phyloP scores from a whole-genome alignment of 2,888 invertebrate genomes.

The Disparrhopalites patrizii region DNA sequence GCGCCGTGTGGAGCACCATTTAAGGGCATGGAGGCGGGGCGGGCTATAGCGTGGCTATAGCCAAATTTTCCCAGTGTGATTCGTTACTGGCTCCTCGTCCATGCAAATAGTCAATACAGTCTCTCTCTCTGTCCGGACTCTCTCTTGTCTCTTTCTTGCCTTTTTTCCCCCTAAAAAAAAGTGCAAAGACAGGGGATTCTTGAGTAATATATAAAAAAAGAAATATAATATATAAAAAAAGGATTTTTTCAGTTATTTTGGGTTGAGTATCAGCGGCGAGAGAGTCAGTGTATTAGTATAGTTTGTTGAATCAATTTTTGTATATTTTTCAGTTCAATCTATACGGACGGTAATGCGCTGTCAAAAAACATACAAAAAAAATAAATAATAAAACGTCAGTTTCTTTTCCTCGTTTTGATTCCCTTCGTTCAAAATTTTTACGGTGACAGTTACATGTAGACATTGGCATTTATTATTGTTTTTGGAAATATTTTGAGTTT shows the following conservation, averaged over 20 bases:
- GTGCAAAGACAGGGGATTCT: too few relatives aligned
- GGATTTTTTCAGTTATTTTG: background rate
- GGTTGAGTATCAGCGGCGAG: background rate
- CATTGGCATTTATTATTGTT: background rate
- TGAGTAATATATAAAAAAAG: too few relatives aligned
- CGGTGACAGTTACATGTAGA: background rate
- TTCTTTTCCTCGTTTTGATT: background rate
- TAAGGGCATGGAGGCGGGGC: background rate
- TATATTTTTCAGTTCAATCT: background rate
- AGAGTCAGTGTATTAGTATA: background rate
- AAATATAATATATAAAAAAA: too few relatives aligned
- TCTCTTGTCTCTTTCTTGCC: too few relatives aligned
- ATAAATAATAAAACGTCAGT: background rate
- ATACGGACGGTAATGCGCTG: background rate
- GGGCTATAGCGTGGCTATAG: background rate
- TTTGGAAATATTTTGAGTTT: background rate
- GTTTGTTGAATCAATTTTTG: conserved; percentile 3
- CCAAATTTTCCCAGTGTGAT: too few relatives aligned
- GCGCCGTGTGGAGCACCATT: background rate
- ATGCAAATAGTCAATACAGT: conserved; percentile 1
- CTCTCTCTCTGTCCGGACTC: too few relatives aligned
- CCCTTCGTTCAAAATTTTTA: conserved; percentile 11
- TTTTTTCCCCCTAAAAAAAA: too few relatives aligned
- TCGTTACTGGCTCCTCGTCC: background rate
- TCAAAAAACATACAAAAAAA: background rate